Evolutionary conservation across 2,113 vertebrate genomes (phyloP).

Genomic region (Zootoca vivipara): DNA sequence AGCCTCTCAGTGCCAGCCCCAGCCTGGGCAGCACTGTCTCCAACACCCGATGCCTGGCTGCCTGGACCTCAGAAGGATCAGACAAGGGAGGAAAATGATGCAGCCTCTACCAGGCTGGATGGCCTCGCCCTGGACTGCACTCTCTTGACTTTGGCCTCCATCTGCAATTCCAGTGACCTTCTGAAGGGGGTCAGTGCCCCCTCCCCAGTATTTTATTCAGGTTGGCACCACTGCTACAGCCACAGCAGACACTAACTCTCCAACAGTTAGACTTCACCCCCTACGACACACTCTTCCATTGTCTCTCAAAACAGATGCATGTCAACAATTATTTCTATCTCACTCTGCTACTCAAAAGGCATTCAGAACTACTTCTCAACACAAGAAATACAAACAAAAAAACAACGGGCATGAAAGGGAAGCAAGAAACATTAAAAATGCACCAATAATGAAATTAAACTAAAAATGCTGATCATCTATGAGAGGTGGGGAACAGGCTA

Average conservation of each 20-base stretch:
- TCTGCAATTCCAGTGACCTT: not conserved
- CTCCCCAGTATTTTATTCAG: too few species aligned
- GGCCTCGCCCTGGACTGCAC: not conserved
- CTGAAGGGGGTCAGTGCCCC: not conserved
- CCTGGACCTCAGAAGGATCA: too few species aligned
- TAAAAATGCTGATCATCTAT: not conserved
- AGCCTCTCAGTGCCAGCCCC: too few species aligned
- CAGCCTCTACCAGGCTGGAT: not conserved
- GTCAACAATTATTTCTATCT: not conserved
- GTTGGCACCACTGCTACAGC: too few species aligned
- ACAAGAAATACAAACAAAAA: not conserved
- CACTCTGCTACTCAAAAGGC: not conserved
- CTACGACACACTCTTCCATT: too few species aligned
- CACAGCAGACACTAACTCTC: too few species aligned
- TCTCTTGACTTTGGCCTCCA: not conserved
- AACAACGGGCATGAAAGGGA: not conserved
- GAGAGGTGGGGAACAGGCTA: not conserved
- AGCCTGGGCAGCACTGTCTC: too few species aligned
- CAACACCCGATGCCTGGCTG: too few species aligned
- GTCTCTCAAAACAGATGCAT: too few species aligned
- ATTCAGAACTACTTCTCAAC: not conserved
- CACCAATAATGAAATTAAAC: not conserved
- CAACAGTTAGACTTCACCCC: too few species aligned
- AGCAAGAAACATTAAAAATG: not conserved
- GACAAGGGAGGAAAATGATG: too few species aligned